A percentile compares a stretch with the other conserved stretches of the same genome.
Evolutionary conservation across 2,888 invertebrate genomes (phyloP).

Genomic region (Lasioglossum leucozonium): DNA sequence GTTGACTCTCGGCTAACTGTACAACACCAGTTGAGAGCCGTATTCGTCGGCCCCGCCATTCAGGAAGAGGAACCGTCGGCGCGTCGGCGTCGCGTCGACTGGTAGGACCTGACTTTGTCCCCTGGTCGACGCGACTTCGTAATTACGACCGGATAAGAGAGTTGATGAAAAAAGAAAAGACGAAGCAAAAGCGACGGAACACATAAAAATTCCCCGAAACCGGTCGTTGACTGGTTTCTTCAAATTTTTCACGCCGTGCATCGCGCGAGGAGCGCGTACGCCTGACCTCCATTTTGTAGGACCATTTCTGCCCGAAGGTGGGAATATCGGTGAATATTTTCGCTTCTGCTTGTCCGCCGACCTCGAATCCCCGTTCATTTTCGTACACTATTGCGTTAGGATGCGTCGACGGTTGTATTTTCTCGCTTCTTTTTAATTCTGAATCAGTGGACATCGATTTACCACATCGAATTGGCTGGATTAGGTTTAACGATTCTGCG

Average conservation of each 20-base stretch:
- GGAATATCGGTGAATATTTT: conserved; percentile 35
- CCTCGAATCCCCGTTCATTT: conserved; percentile 16
- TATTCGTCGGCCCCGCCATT: conserved; percentile 55
- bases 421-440: neutral
- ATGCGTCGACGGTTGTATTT: neutral
- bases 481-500: neutral
- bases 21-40: conserved; percentile 59
- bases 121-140: conserved; percentile 12
- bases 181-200: neutral
- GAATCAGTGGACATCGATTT: neutral
- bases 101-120: conserved; percentile 19
- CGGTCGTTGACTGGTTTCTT: conserved; percentile 66
- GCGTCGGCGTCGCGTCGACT: neutral
- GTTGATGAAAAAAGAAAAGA: neutral
- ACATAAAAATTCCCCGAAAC: conserved; percentile 52
- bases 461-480: neutral
- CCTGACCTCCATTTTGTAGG: conserved; percentile 64
- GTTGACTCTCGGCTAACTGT: conserved; percentile 79
- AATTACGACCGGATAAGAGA: conserved; percentile 1
- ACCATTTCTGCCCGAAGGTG: conserved; percentile 38
- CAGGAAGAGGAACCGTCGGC: conserved; percentile 64
- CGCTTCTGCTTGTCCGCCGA: neutral
- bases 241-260: conserved; percentile 60
- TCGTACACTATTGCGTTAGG: neutral
- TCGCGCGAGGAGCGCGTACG: neutral